Evolutionary conservation across 2,113 vertebrate genomes (phyloP), one percentile per base, ranked within the genome.

Genomic region (Bettongia penicillata): DNA sequence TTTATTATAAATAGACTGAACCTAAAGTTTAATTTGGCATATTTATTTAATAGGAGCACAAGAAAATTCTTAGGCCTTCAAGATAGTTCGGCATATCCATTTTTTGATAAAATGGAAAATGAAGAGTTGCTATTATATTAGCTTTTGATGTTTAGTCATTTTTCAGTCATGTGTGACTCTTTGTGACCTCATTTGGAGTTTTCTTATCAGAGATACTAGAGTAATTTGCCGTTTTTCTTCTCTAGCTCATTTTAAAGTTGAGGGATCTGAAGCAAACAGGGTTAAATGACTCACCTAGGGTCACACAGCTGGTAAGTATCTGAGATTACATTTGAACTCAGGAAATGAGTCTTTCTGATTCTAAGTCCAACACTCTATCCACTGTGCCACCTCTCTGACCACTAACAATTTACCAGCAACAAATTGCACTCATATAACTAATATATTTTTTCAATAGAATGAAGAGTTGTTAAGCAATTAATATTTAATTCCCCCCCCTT

Each of bases 361-460:
- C 61, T 3, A 68, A 31, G 6, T 3, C 61, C 6, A 23, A 25
- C 9, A 55, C 2, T 26, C 25, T 26, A 55, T 55, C 55, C 91
- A n/a, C 53, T 91, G 31, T 51, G 51, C 90, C 94, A 94, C 3
- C 51, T 61, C 31, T 90, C 22, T 90, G 68, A 91, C 24, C 31
- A 43, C 26, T 92, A 26, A 89, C n/a, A 91, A 49, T 90, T 77
- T 8, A 91, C 61, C n/a, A 93, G 68, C 48, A 89, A 25, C 9
- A n/a, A 90, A 92, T 95, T 92, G 89, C 94, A 91, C 55, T 95
- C 53, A 93, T 57, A 49, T 55, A 84, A 53, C 12, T 61, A 94
- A 92, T 91, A 31, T 55, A 89, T 89, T 94, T 28, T 90, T 93
- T 95, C 92, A 53, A 90, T 28, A 93, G 19, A 19, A 43, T 84